Conservation (phyloP, 2,797 vertebrate genomes). For the Pantherophis vulpinus region DNA sequence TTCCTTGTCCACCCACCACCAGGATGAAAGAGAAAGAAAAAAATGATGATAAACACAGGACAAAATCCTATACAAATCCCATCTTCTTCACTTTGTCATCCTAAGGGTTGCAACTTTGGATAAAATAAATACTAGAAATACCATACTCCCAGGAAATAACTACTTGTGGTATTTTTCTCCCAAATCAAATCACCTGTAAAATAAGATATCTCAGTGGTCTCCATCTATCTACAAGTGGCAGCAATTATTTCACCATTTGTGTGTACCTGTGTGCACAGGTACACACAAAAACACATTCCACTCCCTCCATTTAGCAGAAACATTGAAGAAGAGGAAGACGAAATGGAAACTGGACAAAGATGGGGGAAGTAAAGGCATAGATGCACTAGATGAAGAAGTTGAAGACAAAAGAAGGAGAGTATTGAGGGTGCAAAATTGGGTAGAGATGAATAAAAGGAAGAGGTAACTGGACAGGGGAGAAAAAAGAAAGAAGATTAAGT, state of each 20-base stretch:
- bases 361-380: not conserved
- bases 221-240: not conserved
- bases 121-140: not conserved
- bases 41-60: not conserved
- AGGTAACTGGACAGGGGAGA: not conserved
- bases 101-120: not conserved
- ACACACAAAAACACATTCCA: not conserved
- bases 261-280: not conserved
- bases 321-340: not conserved
- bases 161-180: not conserved
- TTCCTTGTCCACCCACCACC: not conserved
- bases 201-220: not conserved
- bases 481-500: not conserved
- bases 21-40: not conserved
- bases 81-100: not conserved
- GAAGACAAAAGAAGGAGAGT: not conserved
- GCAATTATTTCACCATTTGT: not conserved
- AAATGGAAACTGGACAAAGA: not conserved
- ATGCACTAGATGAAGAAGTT: not conserved
- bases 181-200: not conserved
- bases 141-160: not conserved
- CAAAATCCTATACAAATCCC: not conserved
- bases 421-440: not conserved
- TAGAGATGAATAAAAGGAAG: not conserved
- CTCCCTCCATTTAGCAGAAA: not conserved